Base-by-base conservation (phyloP, 2,113 vertebrate species). In the Pseudopodoces humilis region DNA sequence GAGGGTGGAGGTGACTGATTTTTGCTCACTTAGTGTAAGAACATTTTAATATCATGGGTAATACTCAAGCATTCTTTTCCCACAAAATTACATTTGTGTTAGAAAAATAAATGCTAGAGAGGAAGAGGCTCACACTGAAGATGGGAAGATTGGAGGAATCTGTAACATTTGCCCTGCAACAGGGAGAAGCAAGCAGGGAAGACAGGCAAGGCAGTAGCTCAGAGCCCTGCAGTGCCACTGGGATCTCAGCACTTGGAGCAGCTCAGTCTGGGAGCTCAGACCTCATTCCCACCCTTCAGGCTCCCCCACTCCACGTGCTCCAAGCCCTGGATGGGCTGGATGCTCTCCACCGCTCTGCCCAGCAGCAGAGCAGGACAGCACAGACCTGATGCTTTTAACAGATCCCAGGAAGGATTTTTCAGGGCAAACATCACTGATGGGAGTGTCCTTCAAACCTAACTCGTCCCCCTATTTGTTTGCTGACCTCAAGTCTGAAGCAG, bases 401-500 rank as follows among this genome's bases (percentile, higher is more conserved):
- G 11, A 13, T 22, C 25, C 63, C 39, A 8, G 62, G 71, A 68
- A 35, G 49, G 46, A 47, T 65, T 78, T 91, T 24, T 65, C 55
- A 33, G 70, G 59, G 25, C 41, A 46, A 25, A 55, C 15, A 5
- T 46, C 59, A 10, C 24, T 14, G n/a, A 17, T 10, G 30, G 47
- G 19, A 43, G 2, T 7, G 5, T 21, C 19, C 68, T 17, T 21
- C 67, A 56, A 27, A 52, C 27, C 30, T 5, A 6, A 4, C 14
- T 15, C 6, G 4, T 4, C 24, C 25, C 24, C 5, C 2, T 47
- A 0, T 30, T 44, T 28, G 7, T 31, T 15, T 63, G n/a, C 58
- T 11, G 5, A 2, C 27, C 47, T 30, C 64, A 27, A 58, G 71
- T 3, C 22, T 31, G 20, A 5, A 35, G 72, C 31, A n/a, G 47